Percentiles rank a stretch among this genome's conserved stretches.
Conservation (phyloP, 2,797 vertebrate genomes). For the Ctenosaura bakeri region DNA sequence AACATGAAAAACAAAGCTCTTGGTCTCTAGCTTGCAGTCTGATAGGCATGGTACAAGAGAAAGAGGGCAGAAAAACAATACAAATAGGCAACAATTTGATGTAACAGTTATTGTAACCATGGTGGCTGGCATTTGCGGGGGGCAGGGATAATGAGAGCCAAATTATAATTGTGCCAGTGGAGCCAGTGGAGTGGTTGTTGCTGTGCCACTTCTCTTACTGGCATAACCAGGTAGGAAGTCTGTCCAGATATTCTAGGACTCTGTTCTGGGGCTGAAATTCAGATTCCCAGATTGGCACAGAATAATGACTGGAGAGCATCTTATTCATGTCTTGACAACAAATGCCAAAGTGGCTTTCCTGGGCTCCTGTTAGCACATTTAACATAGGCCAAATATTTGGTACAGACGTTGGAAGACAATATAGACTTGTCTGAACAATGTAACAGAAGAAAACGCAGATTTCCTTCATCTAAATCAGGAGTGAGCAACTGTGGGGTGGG, state of each 20-base stretch:
- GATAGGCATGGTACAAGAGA: neutral
- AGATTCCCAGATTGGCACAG: neutral
- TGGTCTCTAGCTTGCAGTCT: neutral
- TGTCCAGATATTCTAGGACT: neutral
- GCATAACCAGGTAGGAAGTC: neutral
- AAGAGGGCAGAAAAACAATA: neutral
- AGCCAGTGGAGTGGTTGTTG: neutral
- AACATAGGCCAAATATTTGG: neutral
- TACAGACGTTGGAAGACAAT: neutral
- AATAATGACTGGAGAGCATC: neutral
- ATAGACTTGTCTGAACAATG: too few relatives aligned
- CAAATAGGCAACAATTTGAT: too few relatives aligned
- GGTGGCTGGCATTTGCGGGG: too few relatives aligned
- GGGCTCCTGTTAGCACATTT: neutral
- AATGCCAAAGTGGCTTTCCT: neutral
- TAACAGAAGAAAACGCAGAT: too few relatives aligned
- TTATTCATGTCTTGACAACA: neutral
- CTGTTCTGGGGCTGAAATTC: neutral
- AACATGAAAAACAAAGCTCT: neutral
- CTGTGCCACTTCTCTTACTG: neutral
- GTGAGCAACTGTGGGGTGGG: too few relatives aligned
- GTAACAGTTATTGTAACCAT: too few relatives aligned
- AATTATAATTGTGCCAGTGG: neutral
- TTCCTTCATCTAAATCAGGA: too few relatives aligned
- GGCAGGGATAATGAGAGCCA: too few relatives aligned